phyloP scores from a whole-genome alignment of 2,888 invertebrate genomes.

The Buathra laborator region DNA sequence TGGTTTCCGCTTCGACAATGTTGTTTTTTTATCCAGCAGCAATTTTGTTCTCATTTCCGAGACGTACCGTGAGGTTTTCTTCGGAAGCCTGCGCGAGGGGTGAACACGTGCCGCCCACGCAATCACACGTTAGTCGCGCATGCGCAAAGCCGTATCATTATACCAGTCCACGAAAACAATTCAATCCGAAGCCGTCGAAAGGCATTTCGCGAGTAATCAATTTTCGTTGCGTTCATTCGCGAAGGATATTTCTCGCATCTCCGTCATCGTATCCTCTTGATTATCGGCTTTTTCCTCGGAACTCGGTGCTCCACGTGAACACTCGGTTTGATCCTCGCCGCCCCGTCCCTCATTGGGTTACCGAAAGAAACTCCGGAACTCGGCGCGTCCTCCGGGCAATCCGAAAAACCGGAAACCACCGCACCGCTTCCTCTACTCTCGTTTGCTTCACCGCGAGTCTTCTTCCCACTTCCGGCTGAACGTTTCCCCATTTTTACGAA shows the following conservation, averaged over 20 bases:
- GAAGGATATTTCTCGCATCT: conserved; percentile 14
- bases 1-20: not conserved
- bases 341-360: conserved; percentile 27
- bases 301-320: conserved; percentile 75
- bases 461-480: conserved; percentile 16
- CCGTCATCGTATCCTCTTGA: conserved; percentile 53
- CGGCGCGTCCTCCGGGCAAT: conserved; percentile 24
- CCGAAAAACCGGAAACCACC: conserved; percentile 52
- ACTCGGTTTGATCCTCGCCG: conserved; percentile 75
- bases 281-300: conserved; percentile 66
- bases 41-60: not conserved
- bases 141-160: not conserved
- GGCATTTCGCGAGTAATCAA: not conserved
- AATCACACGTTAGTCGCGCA: not conserved
- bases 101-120: not conserved
- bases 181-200: not conserved
- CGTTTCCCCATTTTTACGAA: not conserved
- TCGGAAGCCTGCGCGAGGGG: not conserved
- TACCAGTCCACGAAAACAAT: not conserved
- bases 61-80: not conserved
- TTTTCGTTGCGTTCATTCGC: conserved; percentile 10
- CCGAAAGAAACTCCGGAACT: conserved; percentile 32
- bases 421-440: conserved; percentile 34
- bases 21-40: not conserved
- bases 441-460: not conserved